These are phyloP conservation scores for Agapornis canus DNA, from an alignment of 2,797 vertebrate species.

Conservation along the genomic window DNA sequence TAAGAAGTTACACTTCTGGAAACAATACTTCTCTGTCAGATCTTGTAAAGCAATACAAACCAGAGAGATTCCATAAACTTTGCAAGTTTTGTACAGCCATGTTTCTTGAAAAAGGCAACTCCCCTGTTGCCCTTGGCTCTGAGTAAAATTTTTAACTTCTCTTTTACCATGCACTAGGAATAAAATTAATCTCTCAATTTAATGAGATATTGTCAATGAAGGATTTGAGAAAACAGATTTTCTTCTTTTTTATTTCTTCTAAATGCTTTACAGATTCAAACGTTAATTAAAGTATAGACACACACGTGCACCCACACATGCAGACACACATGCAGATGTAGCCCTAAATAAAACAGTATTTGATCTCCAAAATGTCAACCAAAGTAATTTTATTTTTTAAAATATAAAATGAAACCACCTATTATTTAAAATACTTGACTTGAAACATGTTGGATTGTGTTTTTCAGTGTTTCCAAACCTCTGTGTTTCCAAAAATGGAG, in stretches of 20 bases:
- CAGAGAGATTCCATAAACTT: conserved; percentile 57
- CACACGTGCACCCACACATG: rapidly evolving
- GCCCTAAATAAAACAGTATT: neutral
- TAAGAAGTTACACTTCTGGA: conserved; percentile 60
- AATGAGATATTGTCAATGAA: conserved; percentile 39
- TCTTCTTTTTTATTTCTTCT: conserved; percentile 27
- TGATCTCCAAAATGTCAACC: neutral
- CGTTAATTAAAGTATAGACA: neutral
- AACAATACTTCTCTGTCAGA: conserved; percentile 64
- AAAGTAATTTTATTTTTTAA: neutral
- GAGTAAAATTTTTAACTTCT: conserved; percentile 36
- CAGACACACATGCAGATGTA: neutral
- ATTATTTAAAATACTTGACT: neutral
- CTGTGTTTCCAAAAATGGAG: neutral
- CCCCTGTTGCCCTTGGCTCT: conserved; percentile 30
- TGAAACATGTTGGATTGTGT: neutral
- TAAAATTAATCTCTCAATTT: conserved; percentile 51
- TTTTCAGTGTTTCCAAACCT: neutral
- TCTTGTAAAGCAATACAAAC: conserved; percentile 62
- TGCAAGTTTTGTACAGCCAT: conserved; percentile 15
- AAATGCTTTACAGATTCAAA: neutral
- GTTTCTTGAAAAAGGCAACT: conserved; percentile 56
- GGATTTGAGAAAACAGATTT: conserved; percentile 40
- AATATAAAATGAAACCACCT: neutral
- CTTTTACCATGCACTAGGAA: conserved; percentile 27